Evolutionary conservation across 2,888 invertebrate species (phyloP).

Genomic region (Drosophila lutescens): DNA sequence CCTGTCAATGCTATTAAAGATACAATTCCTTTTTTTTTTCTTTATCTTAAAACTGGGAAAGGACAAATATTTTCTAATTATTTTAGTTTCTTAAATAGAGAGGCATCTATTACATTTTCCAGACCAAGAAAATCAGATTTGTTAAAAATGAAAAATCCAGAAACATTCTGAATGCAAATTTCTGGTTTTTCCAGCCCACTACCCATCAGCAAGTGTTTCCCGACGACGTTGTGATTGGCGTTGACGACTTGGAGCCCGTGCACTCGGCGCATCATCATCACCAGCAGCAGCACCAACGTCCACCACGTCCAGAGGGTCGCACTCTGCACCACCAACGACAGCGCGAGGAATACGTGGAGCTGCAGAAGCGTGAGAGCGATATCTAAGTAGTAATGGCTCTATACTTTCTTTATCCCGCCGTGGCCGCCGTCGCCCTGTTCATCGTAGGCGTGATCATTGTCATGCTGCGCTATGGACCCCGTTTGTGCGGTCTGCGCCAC

Average conservation of each 20-base stretch:
- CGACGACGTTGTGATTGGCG: conserved; percentile 79
- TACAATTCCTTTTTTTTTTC: too few relatives aligned
- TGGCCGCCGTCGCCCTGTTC: conserved; percentile 89
- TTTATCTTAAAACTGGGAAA: too few relatives aligned
- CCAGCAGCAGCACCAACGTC: conserved; percentile 71
- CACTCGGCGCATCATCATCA: conserved; percentile 52
- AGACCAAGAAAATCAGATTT: too few relatives aligned
- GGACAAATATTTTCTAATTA: too few relatives aligned
- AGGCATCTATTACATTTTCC: too few relatives aligned
- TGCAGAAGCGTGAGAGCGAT: conserved; percentile 92
- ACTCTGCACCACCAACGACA: conserved; percentile 81
- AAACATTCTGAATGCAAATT: neutral
- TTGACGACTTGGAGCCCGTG: conserved; percentile 73
- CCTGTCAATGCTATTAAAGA: too few relatives aligned
- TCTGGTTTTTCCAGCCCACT: conserved; percentile 59
- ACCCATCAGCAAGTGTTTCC: conserved; percentile 75
- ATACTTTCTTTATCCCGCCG: conserved; percentile 89
- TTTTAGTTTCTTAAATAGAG: too few relatives aligned
- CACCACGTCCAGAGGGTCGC: conserved; percentile 81
- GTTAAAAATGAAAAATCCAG: neutral
- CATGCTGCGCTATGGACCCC: conserved; percentile 90
- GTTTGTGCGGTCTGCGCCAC: conserved; percentile 89
- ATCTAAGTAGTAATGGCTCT: conserved; percentile 88
- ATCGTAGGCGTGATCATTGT: conserved; percentile 90
- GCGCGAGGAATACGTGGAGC: conserved; percentile 86